Percentiles rank a stretch among this genome's conserved stretches.
phyloP scores from a whole-genome alignment of 2,888 invertebrate genomes.

The Agapostemon virescens region DNA sequence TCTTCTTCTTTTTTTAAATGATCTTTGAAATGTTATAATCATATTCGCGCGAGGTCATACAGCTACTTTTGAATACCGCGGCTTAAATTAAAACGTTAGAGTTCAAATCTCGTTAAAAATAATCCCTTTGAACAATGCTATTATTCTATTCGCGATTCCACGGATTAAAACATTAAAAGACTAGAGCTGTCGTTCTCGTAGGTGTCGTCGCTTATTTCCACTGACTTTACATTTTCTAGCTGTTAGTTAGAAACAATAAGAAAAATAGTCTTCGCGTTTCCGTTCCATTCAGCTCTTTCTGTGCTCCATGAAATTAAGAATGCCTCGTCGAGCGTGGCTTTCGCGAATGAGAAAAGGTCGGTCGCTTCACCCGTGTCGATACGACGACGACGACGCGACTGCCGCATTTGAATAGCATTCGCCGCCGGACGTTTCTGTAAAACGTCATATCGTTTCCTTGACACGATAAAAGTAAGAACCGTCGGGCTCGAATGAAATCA shows the following conservation, averaged over 20 bases:
- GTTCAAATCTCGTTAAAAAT: background rate
- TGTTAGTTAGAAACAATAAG: background rate
- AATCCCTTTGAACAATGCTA: background rate
- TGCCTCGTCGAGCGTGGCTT: background rate
- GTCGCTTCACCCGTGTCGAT: background rate
- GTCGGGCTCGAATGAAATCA: conserved; percentile 55
- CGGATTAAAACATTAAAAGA: background rate
- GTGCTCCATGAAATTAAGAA: background rate
- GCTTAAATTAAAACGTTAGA: background rate
- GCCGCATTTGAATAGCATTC: conserved; percentile 7
- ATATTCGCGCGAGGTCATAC: too few species aligned
- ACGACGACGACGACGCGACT: background rate
- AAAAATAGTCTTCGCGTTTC: background rate
- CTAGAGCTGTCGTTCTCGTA: background rate
- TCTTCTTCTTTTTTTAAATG: too few species aligned
- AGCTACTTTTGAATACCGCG: background rate
- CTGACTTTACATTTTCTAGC: background rate
- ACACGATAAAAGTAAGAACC: conserved; percentile 34
- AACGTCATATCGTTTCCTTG: conserved; percentile 30
- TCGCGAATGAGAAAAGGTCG: conserved; percentile 7
- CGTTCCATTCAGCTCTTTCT: background rate
- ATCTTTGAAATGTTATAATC: too few species aligned
- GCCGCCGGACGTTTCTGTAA: background rate
- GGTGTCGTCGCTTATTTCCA: background rate
- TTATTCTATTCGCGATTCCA: background rate